Conservation (phyloP, 2,888 invertebrate species). For the Drosophila antonietae region DNA sequence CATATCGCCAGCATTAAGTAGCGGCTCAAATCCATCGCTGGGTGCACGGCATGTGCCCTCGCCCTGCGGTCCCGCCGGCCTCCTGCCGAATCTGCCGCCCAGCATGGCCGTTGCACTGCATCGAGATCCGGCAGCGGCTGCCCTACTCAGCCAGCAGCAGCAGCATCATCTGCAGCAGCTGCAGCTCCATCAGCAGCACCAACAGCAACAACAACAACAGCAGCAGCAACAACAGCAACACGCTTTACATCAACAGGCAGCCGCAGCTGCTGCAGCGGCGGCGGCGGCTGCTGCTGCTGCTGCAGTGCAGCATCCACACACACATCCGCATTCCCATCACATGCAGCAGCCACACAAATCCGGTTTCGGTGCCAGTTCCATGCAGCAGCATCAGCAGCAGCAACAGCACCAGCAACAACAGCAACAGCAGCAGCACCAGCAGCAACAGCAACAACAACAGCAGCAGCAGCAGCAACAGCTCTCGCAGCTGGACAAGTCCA, state of each 20-base stretch:
- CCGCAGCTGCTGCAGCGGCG: constrained; percentile 53
- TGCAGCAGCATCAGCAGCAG: constrained; percentile 39
- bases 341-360: constrained; percentile 65
- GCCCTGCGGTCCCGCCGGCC: constrained; percentile 77
- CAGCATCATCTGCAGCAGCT: constrained; percentile 77
- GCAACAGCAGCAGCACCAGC: constrained; percentile 28
- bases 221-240: constrained; percentile 78
- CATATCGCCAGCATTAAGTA: constrained; percentile 83
- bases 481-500: constrained; percentile 47
- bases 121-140: constrained; percentile 76
- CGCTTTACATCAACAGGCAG: constrained; percentile 65
- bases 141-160: constrained; percentile 74
- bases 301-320: constrained; percentile 36
- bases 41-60: constrained; percentile 79
- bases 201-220: constrained; percentile 71
- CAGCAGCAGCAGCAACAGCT: constrained; percentile 51
- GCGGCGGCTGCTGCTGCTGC: constrained; percentile 46
- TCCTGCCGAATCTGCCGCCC: constrained; percentile 80
- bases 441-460: constrained; percentile 45
- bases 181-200: constrained; percentile 76
- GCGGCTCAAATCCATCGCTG: constrained; percentile 82
- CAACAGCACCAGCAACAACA: constrained; percentile 52
- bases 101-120: constrained; percentile 82
- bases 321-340: constrained; percentile 50
- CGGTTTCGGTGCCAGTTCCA: constrained; percentile 77